Evolutionary conservation across 2,888 invertebrate species (phyloP), one percentile per base, ranked within the genome.

Genomic region (Scaptomyza parva): DNA sequence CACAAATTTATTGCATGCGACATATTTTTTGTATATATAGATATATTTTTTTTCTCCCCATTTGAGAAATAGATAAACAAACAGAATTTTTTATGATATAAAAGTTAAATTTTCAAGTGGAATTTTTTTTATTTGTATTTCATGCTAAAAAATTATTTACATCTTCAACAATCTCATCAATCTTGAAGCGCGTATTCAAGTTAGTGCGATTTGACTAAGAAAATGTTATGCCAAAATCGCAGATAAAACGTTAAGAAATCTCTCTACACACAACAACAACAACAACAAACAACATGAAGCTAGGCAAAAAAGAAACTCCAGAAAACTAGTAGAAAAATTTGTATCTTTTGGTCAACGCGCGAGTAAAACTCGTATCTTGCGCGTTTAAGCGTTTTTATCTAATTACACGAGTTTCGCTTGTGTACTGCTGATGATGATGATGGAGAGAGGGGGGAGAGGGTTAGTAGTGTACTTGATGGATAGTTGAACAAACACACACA

Each of bases 361-460:
- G 11, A 8, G 28, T 35, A 2, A 35, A 17, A 45, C 33, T 47
- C 30, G 47, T 78, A 78, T 78, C 78, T 76, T 57, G 62, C 65
- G 64, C 62, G 73, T 77, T 84, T 82, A 86, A 82, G 73, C 74
- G 78, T 77, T 83, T 76, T 88, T 88, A 88, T 88, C 88, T 85
- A 83, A 85, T 80, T 82, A 88, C 88, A 88, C 73, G 88, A 72
- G 83, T 88, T 82, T 67, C 76, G 72, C 76, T 80, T 60, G 78
- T 77, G 74, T 74, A 30, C 48, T 20, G 40, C 26, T 8, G 20
- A 12, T 39, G 37, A 12, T 39, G 37, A 43, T 26, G 33, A 0
- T n/a, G 51, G 35, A 18, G 5, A 1, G 28, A 3, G 12, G 12
- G 9, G 3, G 14, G 3, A 12, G 3, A 14, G 11, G 14, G 6